Percentiles rank a stretch among this genome's conserved stretches.
phyloP scores from a whole-genome alignment of 1,140 invertebrate species.

The Gyrodactylus bullatarudis region DNA sequence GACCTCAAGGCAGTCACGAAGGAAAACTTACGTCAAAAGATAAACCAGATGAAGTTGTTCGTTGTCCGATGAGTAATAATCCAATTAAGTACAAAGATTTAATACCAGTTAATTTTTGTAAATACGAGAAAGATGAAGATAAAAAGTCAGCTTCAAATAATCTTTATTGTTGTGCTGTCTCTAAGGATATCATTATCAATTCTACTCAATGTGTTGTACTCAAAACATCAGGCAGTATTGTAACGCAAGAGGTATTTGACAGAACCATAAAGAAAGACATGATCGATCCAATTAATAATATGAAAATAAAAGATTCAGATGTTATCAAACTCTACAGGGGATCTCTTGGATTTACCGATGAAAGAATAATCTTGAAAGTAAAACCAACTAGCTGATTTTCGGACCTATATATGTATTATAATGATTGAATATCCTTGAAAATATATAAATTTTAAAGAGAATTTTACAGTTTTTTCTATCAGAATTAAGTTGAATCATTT shows the following conservation, averaged over 20 bases:
- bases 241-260: conserved; percentile 76
- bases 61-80: conserved; percentile 61
- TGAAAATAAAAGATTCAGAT: conserved; percentile 56
- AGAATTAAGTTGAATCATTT: too few relatives aligned
- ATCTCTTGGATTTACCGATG: conserved; percentile 61
- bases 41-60: conserved; percentile 34
- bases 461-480: too few relatives aligned
- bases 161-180: conserved; percentile 81
- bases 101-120: conserved; percentile 52
- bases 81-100: conserved; percentile 63
- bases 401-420: too few relatives aligned
- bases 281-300: conserved; percentile 60
- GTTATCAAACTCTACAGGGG: conserved; percentile 63
- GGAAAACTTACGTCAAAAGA: background rate
- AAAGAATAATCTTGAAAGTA: too few relatives aligned
- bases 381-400: too few relatives aligned
- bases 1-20: background rate
- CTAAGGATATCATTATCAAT: conserved; percentile 76
- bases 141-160: conserved; percentile 25
- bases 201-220: conserved; percentile 64
- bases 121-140: conserved; percentile 25
- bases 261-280: conserved; percentile 84
- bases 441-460: too few relatives aligned
- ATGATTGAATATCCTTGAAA: too few relatives aligned
- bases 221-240: conserved; percentile 55